Evolutionary conservation across 2,113 vertebrate genomes (phyloP).

Genomic region (Tonatia bakeri): DNA sequence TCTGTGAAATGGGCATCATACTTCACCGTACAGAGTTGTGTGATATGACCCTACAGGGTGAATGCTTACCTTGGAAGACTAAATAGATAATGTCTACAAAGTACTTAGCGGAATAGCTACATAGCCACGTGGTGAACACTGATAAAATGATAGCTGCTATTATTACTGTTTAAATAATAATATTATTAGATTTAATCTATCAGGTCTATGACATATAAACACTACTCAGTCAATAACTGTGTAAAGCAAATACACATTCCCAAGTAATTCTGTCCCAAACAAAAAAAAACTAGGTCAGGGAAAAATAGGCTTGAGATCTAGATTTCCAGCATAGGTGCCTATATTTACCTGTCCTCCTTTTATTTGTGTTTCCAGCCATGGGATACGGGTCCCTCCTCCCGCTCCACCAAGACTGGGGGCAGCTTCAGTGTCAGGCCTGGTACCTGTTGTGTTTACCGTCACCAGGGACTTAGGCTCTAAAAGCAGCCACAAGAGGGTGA

Average conservation of each 20-base stretch:
- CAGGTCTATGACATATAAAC: background rate
- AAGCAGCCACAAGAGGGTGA: background rate
- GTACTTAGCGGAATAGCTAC: background rate
- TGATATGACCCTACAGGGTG: background rate
- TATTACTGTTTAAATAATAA: background rate
- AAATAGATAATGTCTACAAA: background rate
- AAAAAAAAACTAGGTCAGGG: background rate
- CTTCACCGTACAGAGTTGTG: background rate
- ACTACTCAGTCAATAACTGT: background rate
- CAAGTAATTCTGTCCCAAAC: slow-evolving; percentile 24
- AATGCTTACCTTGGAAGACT: background rate
- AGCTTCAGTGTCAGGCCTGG: background rate
- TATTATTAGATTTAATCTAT: background rate
- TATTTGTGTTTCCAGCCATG: slow-evolving; percentile 42
- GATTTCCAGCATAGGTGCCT: background rate
- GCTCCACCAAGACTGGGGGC: background rate
- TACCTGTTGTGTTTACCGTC: background rate
- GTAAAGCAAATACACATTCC: background rate
- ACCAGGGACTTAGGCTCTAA: slow-evolving; percentile 25
- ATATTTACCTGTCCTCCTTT: background rate
- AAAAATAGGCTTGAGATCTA: background rate
- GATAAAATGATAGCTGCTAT: background rate
- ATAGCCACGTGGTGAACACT: background rate
- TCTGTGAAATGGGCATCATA: background rate
- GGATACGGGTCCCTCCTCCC: background rate